These are phyloP conservation scores for Mareca penelope DNA, from an alignment of 2,797 vertebrate species.

Conservation along the genomic window DNA sequence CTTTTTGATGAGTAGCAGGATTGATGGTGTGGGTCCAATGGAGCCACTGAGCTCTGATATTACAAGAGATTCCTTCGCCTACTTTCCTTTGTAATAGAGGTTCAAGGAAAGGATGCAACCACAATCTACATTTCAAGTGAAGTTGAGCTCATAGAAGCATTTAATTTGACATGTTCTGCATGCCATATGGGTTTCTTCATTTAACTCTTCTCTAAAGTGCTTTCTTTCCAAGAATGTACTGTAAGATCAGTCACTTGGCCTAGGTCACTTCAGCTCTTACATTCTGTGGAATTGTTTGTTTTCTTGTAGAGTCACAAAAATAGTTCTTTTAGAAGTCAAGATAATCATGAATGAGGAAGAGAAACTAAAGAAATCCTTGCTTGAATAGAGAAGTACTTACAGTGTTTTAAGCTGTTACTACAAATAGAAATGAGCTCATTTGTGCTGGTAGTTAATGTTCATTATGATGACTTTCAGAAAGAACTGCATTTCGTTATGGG, in stretches of 20 bases:
- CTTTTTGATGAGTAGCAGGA: neutral
- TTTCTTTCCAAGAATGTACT: neutral
- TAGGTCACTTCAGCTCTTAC: neutral
- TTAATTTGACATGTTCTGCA: neutral
- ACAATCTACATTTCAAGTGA: neutral
- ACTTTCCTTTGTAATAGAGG: neutral
- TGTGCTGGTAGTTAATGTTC: neutral
- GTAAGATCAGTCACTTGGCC: neutral
- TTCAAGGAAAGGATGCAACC: neutral
- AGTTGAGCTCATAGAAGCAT: neutral
- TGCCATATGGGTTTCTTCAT: neutral
- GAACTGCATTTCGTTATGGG: neutral
- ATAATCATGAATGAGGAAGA: neutral
- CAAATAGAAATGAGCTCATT: neutral
- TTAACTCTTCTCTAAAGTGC: neutral
- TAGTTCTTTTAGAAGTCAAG: neutral
- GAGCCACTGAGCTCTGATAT: neutral
- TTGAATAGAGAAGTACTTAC: neutral
- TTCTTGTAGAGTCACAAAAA: neutral
- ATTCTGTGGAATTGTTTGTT: neutral
- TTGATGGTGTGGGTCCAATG: neutral
- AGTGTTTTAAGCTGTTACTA: neutral
- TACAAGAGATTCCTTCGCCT: neutral
- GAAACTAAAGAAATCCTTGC: neutral
- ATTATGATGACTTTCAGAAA: neutral